phyloP scores from a whole-genome alignment of 2,113 vertebrate genomes.

The Phoenicopterus ruber region DNA sequence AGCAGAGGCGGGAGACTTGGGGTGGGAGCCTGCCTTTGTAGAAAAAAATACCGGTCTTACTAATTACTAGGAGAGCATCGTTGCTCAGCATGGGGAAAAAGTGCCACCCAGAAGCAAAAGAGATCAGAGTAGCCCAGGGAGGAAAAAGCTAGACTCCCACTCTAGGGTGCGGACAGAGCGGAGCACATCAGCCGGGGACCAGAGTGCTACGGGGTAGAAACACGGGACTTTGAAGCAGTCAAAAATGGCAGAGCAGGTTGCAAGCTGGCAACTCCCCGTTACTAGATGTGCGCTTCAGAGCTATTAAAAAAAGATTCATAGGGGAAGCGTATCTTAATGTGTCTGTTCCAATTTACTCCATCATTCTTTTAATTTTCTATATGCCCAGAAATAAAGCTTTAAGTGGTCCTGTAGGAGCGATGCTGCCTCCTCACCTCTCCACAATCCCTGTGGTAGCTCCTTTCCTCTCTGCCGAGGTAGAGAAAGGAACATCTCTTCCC shows the following conservation, averaged over 20 bases:
- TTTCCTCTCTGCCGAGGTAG: not conserved
- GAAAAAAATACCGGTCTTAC: not conserved
- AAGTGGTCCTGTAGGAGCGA: not conserved
- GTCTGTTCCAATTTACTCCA: not conserved
- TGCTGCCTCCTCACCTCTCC: not conserved
- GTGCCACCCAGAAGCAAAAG: not conserved
- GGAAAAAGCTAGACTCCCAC: not conserved
- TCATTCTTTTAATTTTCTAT: not conserved
- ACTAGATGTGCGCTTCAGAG: not conserved
- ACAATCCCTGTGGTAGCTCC: not conserved
- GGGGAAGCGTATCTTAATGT: not conserved
- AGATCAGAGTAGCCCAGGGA: not conserved
- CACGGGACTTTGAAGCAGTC: not conserved
- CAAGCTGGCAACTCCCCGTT: not conserved
- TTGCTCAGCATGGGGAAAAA: not conserved
- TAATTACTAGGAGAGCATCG: not conserved
- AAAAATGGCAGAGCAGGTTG: not conserved
- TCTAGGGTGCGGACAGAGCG: not conserved
- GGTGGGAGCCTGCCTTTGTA: not conserved
- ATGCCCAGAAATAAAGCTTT: not conserved
- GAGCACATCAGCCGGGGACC: accelerated
- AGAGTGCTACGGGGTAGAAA: not conserved
- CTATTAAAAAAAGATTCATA: not conserved
- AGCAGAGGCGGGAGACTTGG: not conserved
- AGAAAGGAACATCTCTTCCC: not conserved